Conservation (phyloP, 2,888 invertebrate genomes). For the Eulithis prunata region DNA sequence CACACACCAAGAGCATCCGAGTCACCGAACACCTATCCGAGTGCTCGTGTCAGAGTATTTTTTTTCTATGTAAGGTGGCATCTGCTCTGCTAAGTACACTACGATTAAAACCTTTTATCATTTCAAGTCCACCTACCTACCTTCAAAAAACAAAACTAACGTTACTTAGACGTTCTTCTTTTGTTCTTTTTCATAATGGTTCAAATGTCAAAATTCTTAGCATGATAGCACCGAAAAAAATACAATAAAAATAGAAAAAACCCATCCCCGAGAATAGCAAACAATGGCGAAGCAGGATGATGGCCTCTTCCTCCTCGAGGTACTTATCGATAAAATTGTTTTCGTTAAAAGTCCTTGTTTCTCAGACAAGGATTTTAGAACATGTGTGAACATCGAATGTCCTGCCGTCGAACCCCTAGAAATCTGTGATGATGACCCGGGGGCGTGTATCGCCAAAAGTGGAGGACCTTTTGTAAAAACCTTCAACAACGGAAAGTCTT, state of each 20-base stretch:
- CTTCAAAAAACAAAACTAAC: constrained; percentile 1
- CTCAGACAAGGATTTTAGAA: constrained; percentile 78
- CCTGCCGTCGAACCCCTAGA: constrained; percentile 84
- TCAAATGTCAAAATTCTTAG: constrained; percentile 39
- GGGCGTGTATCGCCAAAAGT: constrained; percentile 64
- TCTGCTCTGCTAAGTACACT: no score
- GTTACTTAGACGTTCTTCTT: constrained; percentile 16
- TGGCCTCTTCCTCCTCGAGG: constrained; percentile 86
- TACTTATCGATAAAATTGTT: constrained; percentile 83
- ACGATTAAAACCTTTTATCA: constrained; percentile 3
- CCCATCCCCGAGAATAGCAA: constrained; percentile 62
- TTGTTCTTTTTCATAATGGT: constrained; percentile 24
- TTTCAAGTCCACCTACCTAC: no score
- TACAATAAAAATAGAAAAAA: constrained; percentile 50
- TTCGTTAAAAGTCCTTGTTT: constrained; percentile 74
- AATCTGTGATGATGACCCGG: constrained; percentile 85
- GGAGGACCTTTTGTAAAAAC: constrained; percentile 73
- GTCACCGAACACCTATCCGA: no score
- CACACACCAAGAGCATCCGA: no score
- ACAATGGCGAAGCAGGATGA: constrained; percentile 78
- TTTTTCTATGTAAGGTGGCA: no score
- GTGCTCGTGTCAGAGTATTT: no score
- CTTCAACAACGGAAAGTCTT: constrained; percentile 87
- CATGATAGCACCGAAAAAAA: constrained; percentile 35
- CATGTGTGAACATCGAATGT: constrained; percentile 86